phyloP scores from a whole-genome alignment of 2,888 invertebrate genomes.

The Anthoptus insignis region DNA sequence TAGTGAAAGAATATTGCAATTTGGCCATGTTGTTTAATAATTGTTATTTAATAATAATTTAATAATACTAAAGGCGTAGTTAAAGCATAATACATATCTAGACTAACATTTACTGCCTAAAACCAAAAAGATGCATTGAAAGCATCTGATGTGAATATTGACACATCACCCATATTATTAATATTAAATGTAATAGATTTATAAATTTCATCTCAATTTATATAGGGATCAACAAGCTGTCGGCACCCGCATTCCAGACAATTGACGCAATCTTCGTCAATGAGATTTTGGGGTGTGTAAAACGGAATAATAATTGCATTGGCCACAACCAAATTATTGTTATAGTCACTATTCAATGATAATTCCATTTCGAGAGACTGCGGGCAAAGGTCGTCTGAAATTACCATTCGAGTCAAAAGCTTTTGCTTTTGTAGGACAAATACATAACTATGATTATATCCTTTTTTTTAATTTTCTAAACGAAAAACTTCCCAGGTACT shows the following conservation, averaged over 20 bases:
- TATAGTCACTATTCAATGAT: conserved; percentile 82
- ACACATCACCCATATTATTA: conserved; percentile 52
- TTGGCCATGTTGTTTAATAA: conserved; percentile 21
- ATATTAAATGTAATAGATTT: conserved; percentile 54
- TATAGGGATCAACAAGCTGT: conserved; percentile 80
- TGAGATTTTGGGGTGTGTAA: conserved; percentile 82
- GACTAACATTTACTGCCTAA: conserved; percentile 4
- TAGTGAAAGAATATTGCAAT: conserved; percentile 21
- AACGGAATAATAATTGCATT: conserved; percentile 82
- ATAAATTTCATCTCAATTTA: conserved; percentile 78
- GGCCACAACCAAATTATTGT: conserved; percentile 81
- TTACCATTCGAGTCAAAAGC: too few relatives aligned
- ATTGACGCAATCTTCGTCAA: conserved; percentile 85
- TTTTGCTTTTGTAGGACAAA: too few relatives aligned
- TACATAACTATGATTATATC: too few relatives aligned
- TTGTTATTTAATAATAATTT: too few relatives aligned
- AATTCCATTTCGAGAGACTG: conserved; percentile 72
- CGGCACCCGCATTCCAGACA: conserved; percentile 83
- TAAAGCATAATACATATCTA: background rate
- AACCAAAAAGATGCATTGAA: conserved; percentile 38
- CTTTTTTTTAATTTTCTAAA: too few relatives aligned
- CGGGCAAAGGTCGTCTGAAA: conserved; percentile 68
- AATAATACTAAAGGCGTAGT: background rate
- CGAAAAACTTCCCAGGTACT: too few relatives aligned
- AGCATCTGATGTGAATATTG: conserved; percentile 60